Evolutionary conservation across 2,888 invertebrate species (phyloP).

Genomic region (Brenthis ino): DNA sequence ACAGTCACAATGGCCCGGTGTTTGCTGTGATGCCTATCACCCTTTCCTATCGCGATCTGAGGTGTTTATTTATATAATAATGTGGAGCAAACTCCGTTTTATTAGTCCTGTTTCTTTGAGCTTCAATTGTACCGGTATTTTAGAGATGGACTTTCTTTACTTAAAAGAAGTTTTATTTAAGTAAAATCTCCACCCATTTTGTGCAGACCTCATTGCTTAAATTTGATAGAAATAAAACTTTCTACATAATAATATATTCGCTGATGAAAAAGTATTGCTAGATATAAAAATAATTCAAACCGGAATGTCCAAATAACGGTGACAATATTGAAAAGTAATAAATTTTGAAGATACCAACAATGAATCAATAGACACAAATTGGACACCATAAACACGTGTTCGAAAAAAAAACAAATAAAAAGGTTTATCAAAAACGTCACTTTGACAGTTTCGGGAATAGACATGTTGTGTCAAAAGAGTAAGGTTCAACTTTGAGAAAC

Average conservation of each 20-base stretch:
- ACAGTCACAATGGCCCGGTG: slow-evolving; percentile 75
- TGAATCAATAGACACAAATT: slow-evolving; percentile 74
- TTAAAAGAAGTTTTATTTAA: slow-evolving; percentile 3
- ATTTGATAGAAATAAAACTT: not conserved
- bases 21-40: slow-evolving; percentile 77
- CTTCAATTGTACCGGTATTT: slow-evolving; percentile 14
- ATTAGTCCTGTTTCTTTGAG: slow-evolving; percentile 15
- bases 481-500: slow-evolving; percentile 48
- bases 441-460: slow-evolving; percentile 33
- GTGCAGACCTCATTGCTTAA: not conserved
- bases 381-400: slow-evolving; percentile 73
- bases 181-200: slow-evolving; percentile 3
- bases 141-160: not conserved
- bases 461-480: slow-evolving; percentile 36
- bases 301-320: slow-evolving; percentile 33
- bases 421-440: slow-evolving; percentile 42
- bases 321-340: slow-evolving; percentile 54
- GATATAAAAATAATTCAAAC: slow-evolving; percentile 16
- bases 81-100: slow-evolving; percentile 22
- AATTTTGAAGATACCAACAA: slow-evolving; percentile 58
- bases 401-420: slow-evolving; percentile 45
- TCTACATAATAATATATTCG: not conserved
- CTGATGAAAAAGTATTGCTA: not conserved
- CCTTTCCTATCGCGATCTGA: slow-evolving; percentile 67
- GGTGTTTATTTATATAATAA: slow-evolving; percentile 61